A percentile compares a stretch with the other conserved stretches of the same genome.
phyloP scores from a whole-genome alignment of 2,113 vertebrate genomes.

The Todiramphus saurophagus region DNA sequence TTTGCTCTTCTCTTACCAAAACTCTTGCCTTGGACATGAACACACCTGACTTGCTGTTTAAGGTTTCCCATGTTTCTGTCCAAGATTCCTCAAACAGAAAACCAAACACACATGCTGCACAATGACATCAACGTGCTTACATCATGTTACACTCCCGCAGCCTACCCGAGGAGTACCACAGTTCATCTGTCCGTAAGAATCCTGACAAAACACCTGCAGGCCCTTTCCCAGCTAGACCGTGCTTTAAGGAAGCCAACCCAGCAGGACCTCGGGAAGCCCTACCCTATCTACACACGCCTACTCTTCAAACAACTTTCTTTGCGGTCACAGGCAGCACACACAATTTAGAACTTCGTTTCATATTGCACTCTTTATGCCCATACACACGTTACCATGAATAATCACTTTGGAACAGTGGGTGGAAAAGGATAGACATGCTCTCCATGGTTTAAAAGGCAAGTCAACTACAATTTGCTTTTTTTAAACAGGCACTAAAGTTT shows the following conservation, averaged over 20 bases:
- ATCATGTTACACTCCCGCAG: fast-evolving
- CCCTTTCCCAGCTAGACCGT: not conserved
- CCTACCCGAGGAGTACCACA: fast-evolving
- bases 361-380: not conserved
- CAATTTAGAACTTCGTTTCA: not conserved
- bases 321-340: not conserved
- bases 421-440: not conserved
- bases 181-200: not conserved
- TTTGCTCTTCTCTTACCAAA: not conserved
- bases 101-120: fast-evolving
- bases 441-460: not conserved
- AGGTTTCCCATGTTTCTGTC: not conserved
- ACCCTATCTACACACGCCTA: fast-evolving
- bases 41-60: not conserved
- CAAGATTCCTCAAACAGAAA: not conserved
- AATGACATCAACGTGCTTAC: not conserved
- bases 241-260: not conserved
- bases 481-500: not conserved
- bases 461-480: not conserved
- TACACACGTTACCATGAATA: not conserved
- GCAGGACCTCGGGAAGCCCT: not conserved
- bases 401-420: not conserved
- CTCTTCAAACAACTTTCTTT: not conserved
- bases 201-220: not conserved
- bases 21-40: not conserved